Conservation (phyloP, 1,140 invertebrate species). For the Brachystomella parvula region DNA sequence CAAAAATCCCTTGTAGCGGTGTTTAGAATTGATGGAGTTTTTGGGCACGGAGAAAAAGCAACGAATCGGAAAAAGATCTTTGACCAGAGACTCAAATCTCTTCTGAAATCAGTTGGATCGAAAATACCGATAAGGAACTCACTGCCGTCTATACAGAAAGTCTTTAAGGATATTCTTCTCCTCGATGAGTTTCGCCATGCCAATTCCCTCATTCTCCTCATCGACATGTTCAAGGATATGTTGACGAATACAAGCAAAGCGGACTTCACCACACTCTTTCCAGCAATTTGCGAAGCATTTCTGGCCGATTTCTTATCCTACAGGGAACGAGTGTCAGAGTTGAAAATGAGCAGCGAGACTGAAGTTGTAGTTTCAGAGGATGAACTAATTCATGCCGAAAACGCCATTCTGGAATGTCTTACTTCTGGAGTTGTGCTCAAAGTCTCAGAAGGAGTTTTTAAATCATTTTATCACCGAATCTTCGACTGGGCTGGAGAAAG, state of each 20-base stretch:
- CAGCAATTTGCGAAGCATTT: slow-evolving; percentile 74
- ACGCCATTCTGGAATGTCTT: slow-evolving; percentile 62
- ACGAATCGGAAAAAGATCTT: slow-evolving; percentile 29
- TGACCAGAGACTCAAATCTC: slow-evolving; percentile 27
- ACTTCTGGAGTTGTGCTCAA: slow-evolving; percentile 67
- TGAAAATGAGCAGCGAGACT: slow-evolving; percentile 38
- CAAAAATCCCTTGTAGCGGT: slow-evolving; percentile 22
- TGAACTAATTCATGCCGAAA: slow-evolving; percentile 54
- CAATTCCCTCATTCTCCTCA: slow-evolving; percentile 8
- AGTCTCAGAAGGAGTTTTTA: slow-evolving; percentile 76
- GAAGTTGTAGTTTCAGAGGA: slow-evolving; percentile 41
- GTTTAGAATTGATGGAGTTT: slow-evolving; percentile 19
- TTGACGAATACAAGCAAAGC: slow-evolving; percentile 20
- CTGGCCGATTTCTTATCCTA: slow-evolving; percentile 63
- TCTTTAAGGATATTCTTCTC: slow-evolving; percentile 19
- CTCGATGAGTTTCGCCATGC: not conserved
- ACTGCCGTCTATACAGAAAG: slow-evolving; percentile 20
- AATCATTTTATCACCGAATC: slow-evolving; percentile 75
- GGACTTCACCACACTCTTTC: slow-evolving; percentile 48
- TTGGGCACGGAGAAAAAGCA: slow-evolving; percentile 27
- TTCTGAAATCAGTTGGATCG: slow-evolving; percentile 26
- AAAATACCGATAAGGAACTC: slow-evolving; percentile 33
- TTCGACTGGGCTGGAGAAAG: slow-evolving; percentile 63
- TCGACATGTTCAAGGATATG: slow-evolving; percentile 26
- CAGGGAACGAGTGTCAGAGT: slow-evolving; percentile 51